A percentile compares a stretch with the other conserved stretches of the same genome.
Evolutionary conservation across 2,888 invertebrate genomes (phyloP).

Genomic region (Neoaliturus tenellus): DNA sequence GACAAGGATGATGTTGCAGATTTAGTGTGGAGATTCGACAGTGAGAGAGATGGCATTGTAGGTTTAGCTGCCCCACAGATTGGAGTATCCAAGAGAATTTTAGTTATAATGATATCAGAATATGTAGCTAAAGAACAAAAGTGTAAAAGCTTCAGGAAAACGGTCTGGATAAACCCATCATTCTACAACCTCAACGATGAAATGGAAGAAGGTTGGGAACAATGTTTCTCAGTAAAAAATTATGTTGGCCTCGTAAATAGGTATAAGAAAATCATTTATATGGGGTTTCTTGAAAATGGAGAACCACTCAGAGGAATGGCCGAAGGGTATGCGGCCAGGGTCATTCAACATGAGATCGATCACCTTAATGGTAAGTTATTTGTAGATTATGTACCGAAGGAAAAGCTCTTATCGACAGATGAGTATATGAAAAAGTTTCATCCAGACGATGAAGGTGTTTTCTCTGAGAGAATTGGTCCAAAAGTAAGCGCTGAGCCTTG

Average conservation of each 20-base stretch:
- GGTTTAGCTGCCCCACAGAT: not conserved
- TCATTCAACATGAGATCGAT: slow-evolving; percentile 11
- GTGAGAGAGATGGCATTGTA: not conserved
- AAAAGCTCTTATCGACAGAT: not conserved
- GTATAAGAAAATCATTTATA: not conserved
- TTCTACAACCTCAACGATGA: not conserved
- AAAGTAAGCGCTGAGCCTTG: no score
- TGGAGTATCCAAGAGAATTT: not conserved
- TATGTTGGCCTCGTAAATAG: not conserved
- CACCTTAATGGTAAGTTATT: slow-evolving; percentile 7
- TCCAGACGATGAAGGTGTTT: not conserved
- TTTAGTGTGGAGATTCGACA: not conserved
- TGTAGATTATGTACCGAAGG: not conserved
- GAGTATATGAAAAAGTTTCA: slow-evolving; percentile 3
- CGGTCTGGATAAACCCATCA: slow-evolving; percentile 1
- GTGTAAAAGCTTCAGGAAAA: not conserved
- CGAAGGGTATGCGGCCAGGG: not conserved
- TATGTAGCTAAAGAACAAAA: not conserved
- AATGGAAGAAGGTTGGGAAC: not conserved
- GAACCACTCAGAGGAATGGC: not conserved
- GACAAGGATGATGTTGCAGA: not conserved
- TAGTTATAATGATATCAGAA: not conserved
- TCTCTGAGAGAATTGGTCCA: no score
- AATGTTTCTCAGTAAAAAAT: not conserved
- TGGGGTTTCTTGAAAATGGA: not conserved